Evolutionary conservation across 2,888 invertebrate species (phyloP).

Genomic region (Leucozona laternaria): DNA sequence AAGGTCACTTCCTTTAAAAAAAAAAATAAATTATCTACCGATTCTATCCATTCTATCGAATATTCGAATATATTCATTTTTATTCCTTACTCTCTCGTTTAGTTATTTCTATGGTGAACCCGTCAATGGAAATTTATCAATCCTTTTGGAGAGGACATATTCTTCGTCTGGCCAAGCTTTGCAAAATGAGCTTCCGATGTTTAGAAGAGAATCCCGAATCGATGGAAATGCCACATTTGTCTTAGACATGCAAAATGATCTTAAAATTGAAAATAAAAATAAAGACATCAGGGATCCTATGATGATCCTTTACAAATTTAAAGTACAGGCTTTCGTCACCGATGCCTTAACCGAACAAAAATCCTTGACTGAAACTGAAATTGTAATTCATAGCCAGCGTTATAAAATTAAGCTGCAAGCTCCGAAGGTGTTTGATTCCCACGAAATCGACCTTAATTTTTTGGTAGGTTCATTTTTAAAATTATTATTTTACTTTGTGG

Average conservation of each 20-base stretch:
- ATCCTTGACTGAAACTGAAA: slow-evolving; percentile 78
- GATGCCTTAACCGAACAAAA: slow-evolving; percentile 91
- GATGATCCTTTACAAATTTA: slow-evolving; percentile 71
- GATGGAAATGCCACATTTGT: slow-evolving; percentile 87
- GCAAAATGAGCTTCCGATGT: slow-evolving; percentile 35
- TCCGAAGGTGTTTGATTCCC: slow-evolving; percentile 94
- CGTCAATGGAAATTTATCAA: slow-evolving; percentile 93
- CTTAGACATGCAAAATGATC: slow-evolving; percentile 90
- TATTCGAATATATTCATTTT: too few species aligned
- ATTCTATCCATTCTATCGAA: too few species aligned
- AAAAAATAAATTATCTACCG: too few species aligned
- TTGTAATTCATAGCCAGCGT: slow-evolving; percentile 89
- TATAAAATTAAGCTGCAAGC: slow-evolving; percentile 91
- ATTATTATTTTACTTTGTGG: not conserved
- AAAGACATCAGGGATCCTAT: accelerated
- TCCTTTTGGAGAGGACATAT: slow-evolving; percentile 89
- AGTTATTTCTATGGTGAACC: slow-evolving; percentile 90
- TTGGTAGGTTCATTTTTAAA: slow-evolving; percentile 25
- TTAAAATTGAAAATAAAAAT: slow-evolving; percentile 83
- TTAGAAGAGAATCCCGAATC: slow-evolving; percentile 77
- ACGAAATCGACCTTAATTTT: slow-evolving; percentile 87
- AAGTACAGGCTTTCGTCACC: slow-evolving; percentile 93
- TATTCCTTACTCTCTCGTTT: too few species aligned
- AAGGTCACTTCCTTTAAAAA: too few species aligned
- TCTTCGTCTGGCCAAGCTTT: not conserved